A percentile compares a stretch with the other conserved stretches of the same genome.
These are phyloP conservation scores for Brachymystax lenok DNA, from an alignment of 2,797 vertebrate genomes.

Conservation along the genomic window DNA sequence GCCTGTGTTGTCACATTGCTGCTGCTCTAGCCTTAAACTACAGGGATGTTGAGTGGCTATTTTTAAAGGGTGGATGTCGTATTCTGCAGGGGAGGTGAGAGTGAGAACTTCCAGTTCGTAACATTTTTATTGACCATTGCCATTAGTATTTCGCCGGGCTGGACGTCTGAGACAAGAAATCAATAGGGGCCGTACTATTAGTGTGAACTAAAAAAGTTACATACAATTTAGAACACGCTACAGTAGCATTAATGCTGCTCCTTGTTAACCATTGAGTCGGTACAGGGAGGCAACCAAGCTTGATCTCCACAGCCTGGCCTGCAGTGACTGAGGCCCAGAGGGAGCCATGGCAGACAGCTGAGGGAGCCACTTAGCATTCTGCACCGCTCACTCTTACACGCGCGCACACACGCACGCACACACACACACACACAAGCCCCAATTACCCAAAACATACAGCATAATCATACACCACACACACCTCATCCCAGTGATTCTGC, in stretches of 20 bases:
- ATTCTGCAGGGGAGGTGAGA: constrained; percentile 52
- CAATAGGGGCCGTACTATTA: constrained; percentile 76
- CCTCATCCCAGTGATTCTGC: constrained; percentile 25
- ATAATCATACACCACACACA: constrained; percentile 35
- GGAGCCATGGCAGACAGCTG: constrained; percentile 45
- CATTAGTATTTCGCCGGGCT: constrained; percentile 78
- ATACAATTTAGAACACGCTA: constrained; percentile 70
- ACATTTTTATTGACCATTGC: constrained; percentile 78
- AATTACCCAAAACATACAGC: constrained; percentile 50
- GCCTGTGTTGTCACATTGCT: constrained; percentile 47
- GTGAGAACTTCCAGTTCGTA: constrained; percentile 75
- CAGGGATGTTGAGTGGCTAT: constrained; percentile 60
- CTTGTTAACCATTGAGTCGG: constrained; percentile 73
- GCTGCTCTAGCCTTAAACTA: constrained; percentile 42
- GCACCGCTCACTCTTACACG: constrained; percentile 5
- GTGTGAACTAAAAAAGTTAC: constrained; percentile 76
- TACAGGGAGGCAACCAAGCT: constrained; percentile 54
- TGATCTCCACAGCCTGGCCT: constrained; percentile 64
- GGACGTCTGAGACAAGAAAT: constrained; percentile 77
- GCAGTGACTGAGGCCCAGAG: constrained; percentile 49
- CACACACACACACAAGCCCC: constrained; percentile 18
- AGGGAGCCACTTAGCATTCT: constrained; percentile 65
- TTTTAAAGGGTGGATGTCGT: constrained; percentile 68
- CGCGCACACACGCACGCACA: constrained; percentile 8
- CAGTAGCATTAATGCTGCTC: constrained; percentile 61